A percentile compares a stretch with the other conserved stretches of the same genome.
Conservation (phyloP, 1,140 invertebrate species). For the Aporrectodea caliginosa region DNA sequence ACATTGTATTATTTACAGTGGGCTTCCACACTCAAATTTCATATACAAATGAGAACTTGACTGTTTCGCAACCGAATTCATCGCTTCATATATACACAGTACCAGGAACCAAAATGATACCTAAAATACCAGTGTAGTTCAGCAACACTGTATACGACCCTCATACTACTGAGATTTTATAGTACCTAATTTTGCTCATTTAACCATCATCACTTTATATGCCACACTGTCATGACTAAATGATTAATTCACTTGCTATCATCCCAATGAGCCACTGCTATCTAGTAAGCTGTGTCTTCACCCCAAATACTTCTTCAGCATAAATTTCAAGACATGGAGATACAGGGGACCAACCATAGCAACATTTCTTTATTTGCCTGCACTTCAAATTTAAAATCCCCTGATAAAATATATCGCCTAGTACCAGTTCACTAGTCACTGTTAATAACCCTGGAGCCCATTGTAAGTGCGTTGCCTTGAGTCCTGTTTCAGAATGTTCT, state of each 20-base stretch:
- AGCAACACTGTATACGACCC: no score
- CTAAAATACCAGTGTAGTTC: no score
- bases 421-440: neutral
- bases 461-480: slow-evolving; percentile 71
- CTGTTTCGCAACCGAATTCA: no score
- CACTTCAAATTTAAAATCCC: neutral
- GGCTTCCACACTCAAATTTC: no score
- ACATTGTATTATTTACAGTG: no score
- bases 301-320: neutral
- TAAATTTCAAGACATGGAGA: neutral
- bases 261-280: neutral
- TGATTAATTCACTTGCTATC: neutral
- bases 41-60: no score
- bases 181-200: no score
- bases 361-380: neutral
- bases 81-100: no score
- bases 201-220: no score
- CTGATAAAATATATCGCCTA: neutral
- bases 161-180: no score
- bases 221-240: neutral
- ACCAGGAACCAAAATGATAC: no score
- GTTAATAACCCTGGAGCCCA: slow-evolving; percentile 62
- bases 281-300: neutral
- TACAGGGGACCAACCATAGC: neutral
- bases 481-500: slow-evolving; percentile 66